Evolutionary conservation across 2,797 vertebrate genomes (phyloP).

Genomic region (Coccyzus lansbergi): DNA sequence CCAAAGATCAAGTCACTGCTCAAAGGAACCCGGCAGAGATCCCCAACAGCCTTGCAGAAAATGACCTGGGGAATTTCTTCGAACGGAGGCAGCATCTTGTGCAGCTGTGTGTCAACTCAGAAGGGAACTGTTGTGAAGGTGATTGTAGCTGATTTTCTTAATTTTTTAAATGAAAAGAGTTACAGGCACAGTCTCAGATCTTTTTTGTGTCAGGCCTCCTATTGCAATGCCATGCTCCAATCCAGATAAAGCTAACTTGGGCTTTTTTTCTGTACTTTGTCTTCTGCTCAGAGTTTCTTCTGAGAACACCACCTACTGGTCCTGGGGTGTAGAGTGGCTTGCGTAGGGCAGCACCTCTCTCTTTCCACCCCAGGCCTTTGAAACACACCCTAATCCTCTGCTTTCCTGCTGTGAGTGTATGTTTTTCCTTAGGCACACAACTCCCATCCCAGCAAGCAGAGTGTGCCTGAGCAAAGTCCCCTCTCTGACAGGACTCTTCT

Average conservation of each 20-base stretch:
- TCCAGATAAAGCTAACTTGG: not conserved
- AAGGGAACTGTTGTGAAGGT: too few relatives aligned
- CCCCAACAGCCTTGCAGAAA: too few relatives aligned
- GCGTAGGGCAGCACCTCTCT: not conserved
- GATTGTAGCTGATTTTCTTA: too few relatives aligned
- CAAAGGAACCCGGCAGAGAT: too few relatives aligned
- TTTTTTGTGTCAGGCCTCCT: too few relatives aligned
- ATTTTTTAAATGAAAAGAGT: too few relatives aligned
- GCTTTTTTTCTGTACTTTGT: not conserved
- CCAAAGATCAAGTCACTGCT: too few relatives aligned
- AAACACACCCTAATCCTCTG: not conserved
- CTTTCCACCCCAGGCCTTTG: not conserved
- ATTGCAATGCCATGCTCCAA: not conserved
- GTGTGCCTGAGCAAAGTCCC: fast-evolving
- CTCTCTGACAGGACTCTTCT: fast-evolving
- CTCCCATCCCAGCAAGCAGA: not conserved
- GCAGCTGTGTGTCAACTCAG: too few relatives aligned
- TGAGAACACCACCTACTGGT: not conserved
- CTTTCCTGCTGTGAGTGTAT: not conserved
- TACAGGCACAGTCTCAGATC: too few relatives aligned
- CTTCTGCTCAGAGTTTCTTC: not conserved
- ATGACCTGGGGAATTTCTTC: too few relatives aligned
- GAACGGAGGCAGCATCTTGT: too few relatives aligned
- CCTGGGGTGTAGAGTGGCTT: not conserved
- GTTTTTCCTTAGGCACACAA: too few relatives aligned